Conservation (phyloP, 2,888 invertebrate species). For the Copidosoma aretas region DNA sequence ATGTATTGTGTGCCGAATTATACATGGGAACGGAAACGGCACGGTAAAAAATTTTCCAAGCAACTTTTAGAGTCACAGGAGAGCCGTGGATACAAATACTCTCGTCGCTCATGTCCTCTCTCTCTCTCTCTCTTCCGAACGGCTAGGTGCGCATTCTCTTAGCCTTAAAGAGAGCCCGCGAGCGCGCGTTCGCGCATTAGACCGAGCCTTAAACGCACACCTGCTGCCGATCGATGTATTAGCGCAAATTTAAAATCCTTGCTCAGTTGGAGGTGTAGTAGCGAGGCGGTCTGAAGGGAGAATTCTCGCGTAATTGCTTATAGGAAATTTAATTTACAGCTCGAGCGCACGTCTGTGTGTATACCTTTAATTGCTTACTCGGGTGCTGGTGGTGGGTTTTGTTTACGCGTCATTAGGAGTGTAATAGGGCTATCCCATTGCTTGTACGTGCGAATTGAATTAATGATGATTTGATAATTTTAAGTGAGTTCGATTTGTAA, state of each 20-base stretch:
- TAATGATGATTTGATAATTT: no score
- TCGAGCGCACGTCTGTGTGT: no score
- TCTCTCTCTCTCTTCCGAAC: slow-evolving; percentile 5
- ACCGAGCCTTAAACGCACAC: slow-evolving; percentile 6
- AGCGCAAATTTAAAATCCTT: slow-evolving; percentile 12
- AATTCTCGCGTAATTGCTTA: slow-evolving; percentile 6
- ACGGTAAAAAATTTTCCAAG: no score
- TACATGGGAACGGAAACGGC: no score
- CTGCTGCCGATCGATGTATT: slow-evolving; percentile 5
- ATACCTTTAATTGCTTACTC: no score
- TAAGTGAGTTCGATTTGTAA: no score
- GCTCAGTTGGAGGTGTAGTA: background rate
- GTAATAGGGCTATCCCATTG: no score
- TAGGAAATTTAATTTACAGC: background rate
- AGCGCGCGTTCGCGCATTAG: background rate
- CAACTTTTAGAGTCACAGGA: slow-evolving; percentile 9
- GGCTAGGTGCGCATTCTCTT: slow-evolving; percentile 41
- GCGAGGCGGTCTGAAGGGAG: no score
- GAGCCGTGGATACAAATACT: background rate
- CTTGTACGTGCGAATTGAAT: no score
- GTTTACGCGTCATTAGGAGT: no score
- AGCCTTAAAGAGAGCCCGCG: slow-evolving; percentile 42
- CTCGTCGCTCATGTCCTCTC: background rate
- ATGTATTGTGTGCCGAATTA: no score
- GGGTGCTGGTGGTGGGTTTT: no score